phyloP scores from a whole-genome alignment of 2,888 invertebrate species.

The Stegophylla sp. region DNA sequence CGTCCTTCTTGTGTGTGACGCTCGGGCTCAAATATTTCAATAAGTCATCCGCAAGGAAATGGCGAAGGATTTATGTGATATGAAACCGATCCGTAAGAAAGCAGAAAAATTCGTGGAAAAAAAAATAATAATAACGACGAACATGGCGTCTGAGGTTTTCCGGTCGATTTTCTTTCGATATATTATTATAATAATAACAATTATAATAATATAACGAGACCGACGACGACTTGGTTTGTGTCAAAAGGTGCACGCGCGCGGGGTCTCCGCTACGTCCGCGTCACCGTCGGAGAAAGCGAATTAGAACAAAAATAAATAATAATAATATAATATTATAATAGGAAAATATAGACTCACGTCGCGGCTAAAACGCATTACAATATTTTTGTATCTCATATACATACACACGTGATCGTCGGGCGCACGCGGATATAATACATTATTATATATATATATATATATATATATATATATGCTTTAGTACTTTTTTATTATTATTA shows the following conservation, averaged over 20 bases:
- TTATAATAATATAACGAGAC: too few relatives aligned
- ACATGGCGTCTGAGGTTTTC: conserved; percentile 5
- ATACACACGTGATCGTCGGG: background rate
- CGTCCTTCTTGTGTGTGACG: too few relatives aligned
- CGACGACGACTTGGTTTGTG: background rate
- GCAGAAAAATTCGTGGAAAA: background rate
- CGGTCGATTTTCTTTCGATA: background rate
- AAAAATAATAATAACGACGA: background rate
- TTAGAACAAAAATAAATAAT: background rate
- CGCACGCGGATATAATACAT: too few relatives aligned
- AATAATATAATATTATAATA: background rate
- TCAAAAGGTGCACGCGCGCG: background rate
- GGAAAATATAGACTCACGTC: background rate
- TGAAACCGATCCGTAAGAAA: background rate
- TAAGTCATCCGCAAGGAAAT: too few relatives aligned
- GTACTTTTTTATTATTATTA: too few relatives aligned
- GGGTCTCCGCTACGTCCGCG: too few relatives aligned
- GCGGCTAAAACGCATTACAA: background rate
- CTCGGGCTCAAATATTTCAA: too few relatives aligned
- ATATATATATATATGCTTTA: too few relatives aligned
- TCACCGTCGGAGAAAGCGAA: conserved; percentile 41
- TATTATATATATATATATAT: too few relatives aligned
- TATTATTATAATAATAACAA: too few relatives aligned
- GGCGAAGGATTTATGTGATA: background rate
- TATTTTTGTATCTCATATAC: background rate